These are phyloP conservation scores for Battus philenor DNA, from an alignment of 1,140 invertebrate genomes.

Conservation along the genomic window DNA sequence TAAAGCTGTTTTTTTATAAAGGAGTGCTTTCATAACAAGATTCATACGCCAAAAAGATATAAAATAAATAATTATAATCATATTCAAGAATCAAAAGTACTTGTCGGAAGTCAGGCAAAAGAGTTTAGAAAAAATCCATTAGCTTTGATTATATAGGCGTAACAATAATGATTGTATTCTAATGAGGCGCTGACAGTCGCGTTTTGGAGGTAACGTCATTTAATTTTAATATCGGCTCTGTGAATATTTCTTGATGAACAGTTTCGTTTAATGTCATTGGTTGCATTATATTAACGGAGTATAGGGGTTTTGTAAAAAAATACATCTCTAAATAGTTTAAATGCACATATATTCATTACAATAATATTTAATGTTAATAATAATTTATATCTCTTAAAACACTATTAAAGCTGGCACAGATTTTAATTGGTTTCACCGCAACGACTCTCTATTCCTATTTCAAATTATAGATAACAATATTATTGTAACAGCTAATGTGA, in stretches of 20 bases:
- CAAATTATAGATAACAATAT: slow-evolving; percentile 28
- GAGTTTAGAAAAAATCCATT: slow-evolving; percentile 1
- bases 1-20: no score
- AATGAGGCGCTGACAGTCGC: slow-evolving; percentile 12
- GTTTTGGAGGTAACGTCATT: no score
- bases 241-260: no score
- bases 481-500: slow-evolving; percentile 22
- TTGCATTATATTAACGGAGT: no score
- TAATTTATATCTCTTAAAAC: slow-evolving; percentile 53
- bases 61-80: slow-evolving; percentile 5
- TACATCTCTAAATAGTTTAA: no score
- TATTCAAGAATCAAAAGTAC: not conserved
- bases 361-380: slow-evolving; percentile 54
- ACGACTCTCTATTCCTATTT: slow-evolving; percentile 40
- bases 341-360: slow-evolving; percentile 66
- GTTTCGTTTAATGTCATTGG: no score
- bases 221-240: no score
- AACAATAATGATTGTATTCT: slow-evolving; percentile 19
- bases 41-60: no score
- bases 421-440: slow-evolving; percentile 55
- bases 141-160: slow-evolving; percentile 13
- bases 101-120: slow-evolving; percentile 7
- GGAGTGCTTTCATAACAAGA: no score
- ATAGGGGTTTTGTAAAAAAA: no score
- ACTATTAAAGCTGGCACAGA: slow-evolving; percentile 68